A percentile compares a stretch with the other conserved stretches of the same genome.
Evolutionary conservation across 2,113 vertebrate species (phyloP).

Genomic region (Otus sunia): DNA sequence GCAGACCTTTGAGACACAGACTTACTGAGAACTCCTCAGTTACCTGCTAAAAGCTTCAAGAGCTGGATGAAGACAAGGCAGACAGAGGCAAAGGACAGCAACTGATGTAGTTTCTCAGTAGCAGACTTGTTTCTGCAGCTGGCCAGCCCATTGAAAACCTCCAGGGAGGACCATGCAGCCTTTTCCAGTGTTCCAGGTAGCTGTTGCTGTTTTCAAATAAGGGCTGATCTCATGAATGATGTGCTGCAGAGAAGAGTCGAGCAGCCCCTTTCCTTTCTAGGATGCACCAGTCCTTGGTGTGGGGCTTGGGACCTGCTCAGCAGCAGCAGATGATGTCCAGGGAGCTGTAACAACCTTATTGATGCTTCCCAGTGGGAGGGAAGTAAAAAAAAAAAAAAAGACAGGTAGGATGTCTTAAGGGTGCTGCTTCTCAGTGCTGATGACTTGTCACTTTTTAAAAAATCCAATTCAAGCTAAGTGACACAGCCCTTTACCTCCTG

Average conservation of each 20-base stretch:
- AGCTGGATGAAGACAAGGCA: background rate
- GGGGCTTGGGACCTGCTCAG: background rate
- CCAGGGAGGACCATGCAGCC: background rate
- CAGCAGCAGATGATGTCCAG: background rate
- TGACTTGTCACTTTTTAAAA: background rate
- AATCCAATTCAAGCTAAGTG: background rate
- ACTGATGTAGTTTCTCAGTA: background rate
- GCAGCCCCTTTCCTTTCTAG: background rate
- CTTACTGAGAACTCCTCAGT: background rate
- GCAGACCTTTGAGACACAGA: background rate
- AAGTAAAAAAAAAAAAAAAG: too few relatives aligned
- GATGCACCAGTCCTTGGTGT: background rate
- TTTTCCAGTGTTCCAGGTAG: background rate
- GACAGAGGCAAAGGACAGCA: background rate
- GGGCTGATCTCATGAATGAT: background rate
- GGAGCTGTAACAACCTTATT: background rate
- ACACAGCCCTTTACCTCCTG: background rate
- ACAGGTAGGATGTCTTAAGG: background rate
- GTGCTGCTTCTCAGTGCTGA: background rate
- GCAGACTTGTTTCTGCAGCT: background rate
- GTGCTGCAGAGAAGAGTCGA: background rate
- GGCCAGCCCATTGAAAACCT: background rate
- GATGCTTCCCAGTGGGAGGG: background rate
- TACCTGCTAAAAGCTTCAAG: background rate
- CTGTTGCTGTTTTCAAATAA: background rate